phyloP scores from a whole-genome alignment of 2,113 vertebrate genomes.

The Gambusia affinis region DNA sequence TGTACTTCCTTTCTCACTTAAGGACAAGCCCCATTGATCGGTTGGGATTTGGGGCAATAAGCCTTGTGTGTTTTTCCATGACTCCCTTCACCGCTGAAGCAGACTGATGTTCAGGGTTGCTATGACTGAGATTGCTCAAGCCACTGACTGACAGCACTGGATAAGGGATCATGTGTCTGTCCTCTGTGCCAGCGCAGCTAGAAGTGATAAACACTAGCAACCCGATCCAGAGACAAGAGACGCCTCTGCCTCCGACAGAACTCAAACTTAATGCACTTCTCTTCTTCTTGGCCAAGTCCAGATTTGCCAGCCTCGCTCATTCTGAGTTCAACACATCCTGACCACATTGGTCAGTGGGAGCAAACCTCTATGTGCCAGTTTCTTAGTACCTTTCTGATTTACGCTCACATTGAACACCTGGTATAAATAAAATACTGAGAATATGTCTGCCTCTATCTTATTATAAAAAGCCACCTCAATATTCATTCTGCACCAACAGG shows the following conservation, averaged over 20 bases:
- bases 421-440: constrained; percentile 34
- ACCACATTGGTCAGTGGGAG: constrained; percentile 46
- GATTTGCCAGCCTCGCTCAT: constrained; percentile 39
- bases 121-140: constrained; percentile 83
- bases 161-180: constrained; percentile 91
- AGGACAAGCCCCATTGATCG: constrained; percentile 77
- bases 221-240: constrained; percentile 88
- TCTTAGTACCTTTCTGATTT: constrained; percentile 27
- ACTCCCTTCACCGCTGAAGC: constrained; percentile 64
- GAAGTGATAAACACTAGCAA: constrained; percentile 94
- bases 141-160: constrained; percentile 90
- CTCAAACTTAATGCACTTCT: constrained; percentile 88
- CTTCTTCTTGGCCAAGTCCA: constrained; percentile 64
- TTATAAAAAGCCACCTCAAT: constrained; percentile 64
- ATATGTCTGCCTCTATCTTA: constrained; percentile 53
- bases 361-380: constrained; percentile 27
- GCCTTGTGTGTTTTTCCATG: constrained; percentile 68
- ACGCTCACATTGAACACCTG: constrained; percentile 13
- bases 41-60: constrained; percentile 63
- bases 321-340: constrained; percentile 26
- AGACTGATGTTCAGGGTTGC: constrained; percentile 58
- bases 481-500: constrained; percentile 62
- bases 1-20: constrained; percentile 77
- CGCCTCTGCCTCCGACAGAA: constrained; percentile 88
- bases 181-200: constrained; percentile 87